A percentile compares a stretch with the other conserved stretches of the same genome.
Conservation (phyloP, 2,888 invertebrate species). For the Nephrocerus scutellatus region DNA sequence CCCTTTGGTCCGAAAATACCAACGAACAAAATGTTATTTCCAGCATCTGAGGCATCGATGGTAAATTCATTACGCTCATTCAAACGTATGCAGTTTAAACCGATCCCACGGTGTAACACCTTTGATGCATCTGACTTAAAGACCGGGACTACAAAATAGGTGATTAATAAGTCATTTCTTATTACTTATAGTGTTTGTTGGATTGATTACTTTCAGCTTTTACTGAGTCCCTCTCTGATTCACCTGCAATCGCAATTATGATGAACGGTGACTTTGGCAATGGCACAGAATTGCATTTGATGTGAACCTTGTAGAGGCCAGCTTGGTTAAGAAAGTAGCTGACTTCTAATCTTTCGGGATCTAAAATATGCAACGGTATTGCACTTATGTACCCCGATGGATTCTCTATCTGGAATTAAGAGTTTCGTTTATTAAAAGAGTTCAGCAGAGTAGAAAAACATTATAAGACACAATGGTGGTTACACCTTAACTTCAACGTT, state of each 20-base stretch:
- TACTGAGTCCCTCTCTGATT: conserved; percentile 12
- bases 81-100: conserved; percentile 34
- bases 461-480: not conserved
- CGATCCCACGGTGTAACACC: conserved; percentile 37
- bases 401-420: conserved; percentile 30
- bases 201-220: conserved; percentile 23
- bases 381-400: conserved; percentile 32
- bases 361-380: conserved; percentile 32
- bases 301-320: conserved; percentile 41
- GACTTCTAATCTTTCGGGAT: conserved; percentile 40
- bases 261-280: conserved; percentile 41
- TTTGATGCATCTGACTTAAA: conserved; percentile 39
- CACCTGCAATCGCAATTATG: conserved; percentile 38
- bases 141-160: conserved; percentile 26
- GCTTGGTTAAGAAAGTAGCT: conserved; percentile 30
- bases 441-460: not conserved
- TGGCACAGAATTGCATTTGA: conserved; percentile 41
- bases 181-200: conserved; percentile 10
- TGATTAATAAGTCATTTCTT: not conserved
- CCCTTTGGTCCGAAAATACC: conserved; percentile 94
- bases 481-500: conserved; percentile 42
- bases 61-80: conserved; percentile 42
- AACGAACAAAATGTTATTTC: conserved; percentile 89
- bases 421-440: not conserved
- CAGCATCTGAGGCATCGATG: conserved; percentile 48